Percentiles rank a stretch among this genome's conserved stretches.
Evolutionary conservation across 2,797 vertebrate species (phyloP).

Genomic region (Bufotes viridis): DNA sequence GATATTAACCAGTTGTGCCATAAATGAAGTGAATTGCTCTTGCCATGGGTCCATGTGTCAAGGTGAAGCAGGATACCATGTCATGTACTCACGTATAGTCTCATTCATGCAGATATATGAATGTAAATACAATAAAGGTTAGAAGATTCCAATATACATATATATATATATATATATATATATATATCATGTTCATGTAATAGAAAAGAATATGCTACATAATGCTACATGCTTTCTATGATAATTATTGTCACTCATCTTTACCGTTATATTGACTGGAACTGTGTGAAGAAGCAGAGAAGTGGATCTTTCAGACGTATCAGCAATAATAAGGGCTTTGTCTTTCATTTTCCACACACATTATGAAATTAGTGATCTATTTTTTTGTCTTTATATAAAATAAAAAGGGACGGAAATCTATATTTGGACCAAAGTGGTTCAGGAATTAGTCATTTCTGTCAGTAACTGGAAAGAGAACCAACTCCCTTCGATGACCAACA

Average conservation of each 20-base stretch:
- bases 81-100: background rate
- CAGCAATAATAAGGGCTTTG: background rate
- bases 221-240: constrained; percentile 24
- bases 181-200: background rate
- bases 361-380: background rate
- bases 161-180: background rate
- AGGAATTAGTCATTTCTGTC: background rate
- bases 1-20: background rate
- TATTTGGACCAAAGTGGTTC: background rate
- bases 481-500: background rate
- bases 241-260: constrained; percentile 7
- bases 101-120: background rate
- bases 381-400: background rate
- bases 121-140: background rate
- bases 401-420: background rate
- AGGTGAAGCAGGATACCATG: background rate
- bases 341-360: background rate
- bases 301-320: background rate
- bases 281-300: background rate
- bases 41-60: background rate
- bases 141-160: background rate
- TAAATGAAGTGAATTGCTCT: background rate
- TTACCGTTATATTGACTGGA: background rate
- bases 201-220: background rate
- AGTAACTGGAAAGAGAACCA: constrained; percentile 2